phyloP scores from a whole-genome alignment of 64 coral and sea anemone genomes.

The Astreopora myriophthalma region DNA sequence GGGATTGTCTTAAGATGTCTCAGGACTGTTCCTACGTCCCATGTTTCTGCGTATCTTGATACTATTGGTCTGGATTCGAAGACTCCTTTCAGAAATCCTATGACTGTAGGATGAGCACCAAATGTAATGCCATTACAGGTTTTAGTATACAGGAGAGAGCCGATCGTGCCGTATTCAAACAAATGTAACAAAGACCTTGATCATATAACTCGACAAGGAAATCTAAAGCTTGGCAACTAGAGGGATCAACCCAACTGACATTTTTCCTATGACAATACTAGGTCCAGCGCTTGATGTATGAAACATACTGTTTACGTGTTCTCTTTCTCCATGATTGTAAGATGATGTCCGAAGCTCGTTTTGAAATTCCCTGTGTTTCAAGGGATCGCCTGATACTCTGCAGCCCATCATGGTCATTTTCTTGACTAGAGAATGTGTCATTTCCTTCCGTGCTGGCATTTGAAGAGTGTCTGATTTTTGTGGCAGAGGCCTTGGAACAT shows the following conservation, averaged over 20 bases:
- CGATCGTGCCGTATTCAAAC: conserved; percentile 13
- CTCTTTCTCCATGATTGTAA: conserved; percentile 49
- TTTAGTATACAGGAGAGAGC: not conserved
- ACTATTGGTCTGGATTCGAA: conserved; percentile 33
- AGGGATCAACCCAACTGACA: conserved; percentile 34
- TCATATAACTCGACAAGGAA: conserved; percentile 47
- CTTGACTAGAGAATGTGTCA: conserved; percentile 22
- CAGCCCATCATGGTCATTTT: conserved; percentile 55
- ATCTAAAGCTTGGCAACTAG: conserved; percentile 56
- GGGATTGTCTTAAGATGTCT: conserved; percentile 45
- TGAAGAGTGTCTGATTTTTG: not conserved
- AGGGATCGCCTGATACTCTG: conserved; percentile 61
- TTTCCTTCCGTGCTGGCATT: conserved; percentile 31
- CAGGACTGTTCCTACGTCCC: conserved; percentile 30
- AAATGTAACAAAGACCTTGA: not conserved
- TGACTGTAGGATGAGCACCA: conserved; percentile 10
- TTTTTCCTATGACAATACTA: conserved; percentile 40
- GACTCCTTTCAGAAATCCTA: conserved; percentile 50
- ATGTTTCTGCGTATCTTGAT: conserved; percentile 56
- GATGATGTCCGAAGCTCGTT: conserved; percentile 41
- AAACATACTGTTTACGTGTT: conserved; percentile 54
- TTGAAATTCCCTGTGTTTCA: conserved; percentile 14
- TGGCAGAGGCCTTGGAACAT: conserved; percentile 39
- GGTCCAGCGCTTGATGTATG: conserved; percentile 33
- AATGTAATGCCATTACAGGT: conserved; percentile 32